Base-by-base conservation (phyloP, 2,888 invertebrate genomes). In the Idaea dimidiata region DNA sequence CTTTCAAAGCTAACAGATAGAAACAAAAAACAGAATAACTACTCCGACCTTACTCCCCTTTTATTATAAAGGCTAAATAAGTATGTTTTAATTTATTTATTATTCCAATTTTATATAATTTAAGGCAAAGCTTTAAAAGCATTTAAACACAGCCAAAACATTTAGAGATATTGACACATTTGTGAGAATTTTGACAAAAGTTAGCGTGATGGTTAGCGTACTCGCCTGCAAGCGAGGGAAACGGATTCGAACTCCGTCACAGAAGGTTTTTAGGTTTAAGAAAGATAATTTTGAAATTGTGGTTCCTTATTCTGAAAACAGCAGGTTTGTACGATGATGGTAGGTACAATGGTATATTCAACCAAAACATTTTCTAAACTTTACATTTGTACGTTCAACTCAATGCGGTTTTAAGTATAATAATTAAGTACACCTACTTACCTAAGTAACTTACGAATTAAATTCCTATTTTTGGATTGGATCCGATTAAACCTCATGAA, bases 381-480 rank as follows among this genome's bases (percentile, higher is more conserved):
- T 24, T 24, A 24, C 54, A 61, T 65, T 62, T 64, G 58, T 66
- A 66, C 65, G 61, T 62, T 59, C 57, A 62, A 59, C 60, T 64
- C 32, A 33, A 55, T 58, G 56, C n/a, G 33, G 18, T 17, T 10
- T 24, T 57, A 57, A 32, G 8, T 17, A 57, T 43, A 16, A 53
- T 53, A 60, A 58, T 61, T 57, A 43, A 55, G 60, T 55, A 60
- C n/a, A n/a, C 54, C 31, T 57, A 32, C 58, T 59, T 24, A 24
- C 24, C 24, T 24, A 24, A 24, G 17, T 17, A 10, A 53, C 17
- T 24, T 56, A 16, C 43, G 56, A 62, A 56, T n/a, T 54, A 16
- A 62, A 33, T 33, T 60, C 54, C 57, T 32, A 60, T 17, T 57
- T 32, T 55, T 70, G 66, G 68, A 72, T 70, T 61, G 57, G 14